Evolutionary conservation across 2,113 vertebrate species (phyloP).

Genomic region (Himantopus leucocephalus): DNA sequence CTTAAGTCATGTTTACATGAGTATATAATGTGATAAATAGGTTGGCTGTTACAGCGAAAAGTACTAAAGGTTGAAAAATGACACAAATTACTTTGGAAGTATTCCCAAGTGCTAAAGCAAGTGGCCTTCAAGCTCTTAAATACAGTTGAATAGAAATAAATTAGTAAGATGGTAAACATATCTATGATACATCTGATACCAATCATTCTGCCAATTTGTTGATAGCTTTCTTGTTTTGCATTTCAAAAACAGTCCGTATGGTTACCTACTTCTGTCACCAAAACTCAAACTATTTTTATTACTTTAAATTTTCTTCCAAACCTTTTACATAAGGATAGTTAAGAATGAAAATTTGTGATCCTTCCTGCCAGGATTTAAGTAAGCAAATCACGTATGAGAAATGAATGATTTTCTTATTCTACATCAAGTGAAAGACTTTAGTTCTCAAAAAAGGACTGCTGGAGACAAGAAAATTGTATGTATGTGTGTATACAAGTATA

Average conservation of each 20-base stretch:
- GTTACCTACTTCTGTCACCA: not conserved
- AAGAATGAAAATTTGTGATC: not conserved
- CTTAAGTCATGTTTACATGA: not conserved
- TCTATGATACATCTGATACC: not conserved
- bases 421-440: not conserved
- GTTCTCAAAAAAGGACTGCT: not conserved
- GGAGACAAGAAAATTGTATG: not conserved
- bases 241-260: not conserved
- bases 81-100: not conserved
- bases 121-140: not conserved
- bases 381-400: not conserved
- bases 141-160: not conserved
- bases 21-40: not conserved
- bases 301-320: not conserved
- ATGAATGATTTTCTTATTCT: not conserved
- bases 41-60: not conserved
- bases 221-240: not conserved
- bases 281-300: not conserved
- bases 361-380: not conserved
- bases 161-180: not conserved
- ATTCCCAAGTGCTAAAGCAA: not conserved
- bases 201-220: not conserved
- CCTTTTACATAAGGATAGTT: not conserved
- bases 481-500: no score
- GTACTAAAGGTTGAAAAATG: not conserved